Conservation (phyloP, 1,140 invertebrate genomes). For the Eufriesea mexicana region DNA sequence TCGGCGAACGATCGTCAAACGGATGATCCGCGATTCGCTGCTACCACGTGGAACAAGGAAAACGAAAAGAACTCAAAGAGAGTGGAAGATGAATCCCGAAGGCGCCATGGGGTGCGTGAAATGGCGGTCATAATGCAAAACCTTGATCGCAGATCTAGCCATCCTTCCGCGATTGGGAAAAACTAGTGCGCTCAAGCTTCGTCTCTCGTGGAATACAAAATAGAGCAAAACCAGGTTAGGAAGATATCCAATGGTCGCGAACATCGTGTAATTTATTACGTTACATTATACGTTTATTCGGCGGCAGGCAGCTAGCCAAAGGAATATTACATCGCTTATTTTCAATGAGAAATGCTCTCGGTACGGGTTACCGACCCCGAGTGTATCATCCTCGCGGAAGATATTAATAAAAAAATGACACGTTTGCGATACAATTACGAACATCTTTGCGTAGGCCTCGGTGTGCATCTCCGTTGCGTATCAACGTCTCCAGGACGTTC, state of each 20-base stretch:
- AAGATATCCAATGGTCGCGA: neutral
- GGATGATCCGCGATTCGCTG: neutral
- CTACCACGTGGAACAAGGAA: too few relatives aligned
- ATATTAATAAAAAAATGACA: neutral
- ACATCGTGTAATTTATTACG: conserved; percentile 23
- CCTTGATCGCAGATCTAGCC: neutral
- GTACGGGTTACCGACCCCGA: neutral
- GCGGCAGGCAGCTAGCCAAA: conserved; percentile 22
- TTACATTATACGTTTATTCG: conserved; percentile 10
- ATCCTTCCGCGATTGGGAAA: neutral
- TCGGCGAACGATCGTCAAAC: neutral
- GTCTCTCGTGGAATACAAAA: neutral
- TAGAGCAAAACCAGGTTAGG: conserved; percentile 6
- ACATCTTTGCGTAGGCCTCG: neutral
- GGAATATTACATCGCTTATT: conserved; percentile 22
- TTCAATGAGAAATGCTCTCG: conserved; percentile 3
- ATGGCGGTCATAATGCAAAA: neutral
- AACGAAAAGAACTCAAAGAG: neutral
- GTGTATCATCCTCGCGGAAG: neutral
- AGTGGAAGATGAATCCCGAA: neutral
- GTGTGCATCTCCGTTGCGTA: too few relatives aligned
- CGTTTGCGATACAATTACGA: too few relatives aligned
- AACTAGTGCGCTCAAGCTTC: neutral
- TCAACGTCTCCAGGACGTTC: neutral
- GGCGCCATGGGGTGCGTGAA: neutral